phyloP scores from a whole-genome alignment of 2,888 invertebrate genomes.

The Trichacis sp. region DNA sequence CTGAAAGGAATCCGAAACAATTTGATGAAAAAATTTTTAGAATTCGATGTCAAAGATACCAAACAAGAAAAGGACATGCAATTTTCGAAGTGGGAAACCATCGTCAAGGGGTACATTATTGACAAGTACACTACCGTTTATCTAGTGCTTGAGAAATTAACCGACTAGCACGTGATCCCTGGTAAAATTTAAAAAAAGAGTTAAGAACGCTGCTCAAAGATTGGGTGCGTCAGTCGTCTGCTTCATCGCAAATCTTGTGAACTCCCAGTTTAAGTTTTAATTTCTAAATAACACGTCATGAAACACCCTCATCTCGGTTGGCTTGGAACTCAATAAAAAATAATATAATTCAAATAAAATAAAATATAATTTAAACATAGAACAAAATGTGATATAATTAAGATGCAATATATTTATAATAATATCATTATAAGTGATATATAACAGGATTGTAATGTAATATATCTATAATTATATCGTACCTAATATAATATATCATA shows the following conservation, averaged over 20 bases:
- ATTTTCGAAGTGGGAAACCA: background rate
- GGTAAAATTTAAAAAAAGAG: background rate
- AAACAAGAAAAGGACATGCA: background rate
- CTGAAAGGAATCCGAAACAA: background rate
- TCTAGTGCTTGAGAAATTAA: background rate
- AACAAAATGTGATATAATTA: too few relatives aligned
- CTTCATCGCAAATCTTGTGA: background rate
- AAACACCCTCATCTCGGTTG: too few relatives aligned
- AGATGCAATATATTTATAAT: too few relatives aligned
- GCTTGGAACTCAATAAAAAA: too few relatives aligned
- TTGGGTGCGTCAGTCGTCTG: background rate
- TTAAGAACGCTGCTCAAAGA: background rate
- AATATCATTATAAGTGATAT: too few relatives aligned
- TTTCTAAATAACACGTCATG: background rate
- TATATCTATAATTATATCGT: too few relatives aligned
- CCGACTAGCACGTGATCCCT: background rate
- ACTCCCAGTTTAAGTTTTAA: background rate
- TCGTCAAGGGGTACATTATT: background rate
- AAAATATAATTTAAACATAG: too few relatives aligned
- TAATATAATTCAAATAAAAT: too few relatives aligned
- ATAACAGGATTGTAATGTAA: too few relatives aligned
- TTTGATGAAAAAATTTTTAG: background rate
- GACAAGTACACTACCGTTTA: background rate
- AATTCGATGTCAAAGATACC: background rate
- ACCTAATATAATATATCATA: too few relatives aligned